phyloP scores from a whole-genome alignment of 2,113 vertebrate species.

The Tragelaphus imberbis region DNA sequence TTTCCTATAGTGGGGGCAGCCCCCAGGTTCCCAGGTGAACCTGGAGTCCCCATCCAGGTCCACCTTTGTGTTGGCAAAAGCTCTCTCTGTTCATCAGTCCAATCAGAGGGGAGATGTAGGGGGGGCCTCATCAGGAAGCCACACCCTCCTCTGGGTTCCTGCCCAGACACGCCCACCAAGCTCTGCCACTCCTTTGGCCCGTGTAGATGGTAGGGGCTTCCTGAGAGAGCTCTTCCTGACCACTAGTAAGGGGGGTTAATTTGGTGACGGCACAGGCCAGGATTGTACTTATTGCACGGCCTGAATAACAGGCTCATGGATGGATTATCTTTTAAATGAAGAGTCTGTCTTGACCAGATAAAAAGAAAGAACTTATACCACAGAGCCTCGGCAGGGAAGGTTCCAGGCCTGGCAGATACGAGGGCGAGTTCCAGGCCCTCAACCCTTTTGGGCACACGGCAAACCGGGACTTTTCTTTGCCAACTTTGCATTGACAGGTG shows the following conservation, averaged over 20 bases:
- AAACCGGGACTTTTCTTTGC: rapidly evolving
- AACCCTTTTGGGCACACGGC: rapidly evolving
- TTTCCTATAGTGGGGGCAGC: background rate
- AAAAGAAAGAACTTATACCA: rapidly evolving
- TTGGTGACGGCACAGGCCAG: rapidly evolving
- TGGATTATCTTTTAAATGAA: background rate
- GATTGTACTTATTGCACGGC: rapidly evolving
- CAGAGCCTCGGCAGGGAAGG: background rate
- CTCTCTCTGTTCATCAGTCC: background rate
- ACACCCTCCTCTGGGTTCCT: background rate
- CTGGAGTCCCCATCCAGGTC: rapidly evolving
- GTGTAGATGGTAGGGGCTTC: rapidly evolving
- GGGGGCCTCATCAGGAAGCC: rapidly evolving
- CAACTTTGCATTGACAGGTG: rapidly evolving
- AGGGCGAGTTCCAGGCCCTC: background rate
- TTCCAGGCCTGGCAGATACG: rapidly evolving
- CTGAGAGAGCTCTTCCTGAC: background rate
- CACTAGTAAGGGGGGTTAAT: rapidly evolving
- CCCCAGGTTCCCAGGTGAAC: background rate
- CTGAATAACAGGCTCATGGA: background rate
- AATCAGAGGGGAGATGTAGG: rapidly evolving
- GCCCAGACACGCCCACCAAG: background rate
- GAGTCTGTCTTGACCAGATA: background rate
- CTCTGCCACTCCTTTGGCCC: rapidly evolving
- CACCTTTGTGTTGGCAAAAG: background rate